Conservation (phyloP, 2,113 vertebrate genomes). For the Aviceda subcristata region DNA sequence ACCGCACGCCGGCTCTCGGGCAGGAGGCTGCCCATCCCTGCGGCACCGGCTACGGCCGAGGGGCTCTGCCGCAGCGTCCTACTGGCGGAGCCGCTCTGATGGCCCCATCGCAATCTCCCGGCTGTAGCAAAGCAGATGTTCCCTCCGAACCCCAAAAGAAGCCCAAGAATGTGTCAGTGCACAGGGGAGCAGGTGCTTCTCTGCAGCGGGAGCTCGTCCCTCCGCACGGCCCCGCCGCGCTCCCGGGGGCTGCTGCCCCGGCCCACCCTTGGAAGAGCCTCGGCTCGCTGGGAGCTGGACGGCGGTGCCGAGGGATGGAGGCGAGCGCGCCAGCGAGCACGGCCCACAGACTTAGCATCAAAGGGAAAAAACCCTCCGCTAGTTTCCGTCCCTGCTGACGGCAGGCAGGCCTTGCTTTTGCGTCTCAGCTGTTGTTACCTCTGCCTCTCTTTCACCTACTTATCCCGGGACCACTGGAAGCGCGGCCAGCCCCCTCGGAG, state of each 20-base stretch:
- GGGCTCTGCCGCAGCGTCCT: neutral
- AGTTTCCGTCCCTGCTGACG: neutral
- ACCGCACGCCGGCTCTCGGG: rapidly evolving
- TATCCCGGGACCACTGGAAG: neutral
- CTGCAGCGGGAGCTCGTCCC: constrained; percentile 52
- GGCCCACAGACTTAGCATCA: neutral
- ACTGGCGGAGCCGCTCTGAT: rapidly evolving
- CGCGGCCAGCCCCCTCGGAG: neutral
- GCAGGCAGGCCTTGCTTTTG: neutral
- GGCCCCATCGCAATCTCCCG: rapidly evolving
- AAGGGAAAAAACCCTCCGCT: neutral
- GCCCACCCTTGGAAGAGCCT: neutral
- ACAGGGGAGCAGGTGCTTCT: constrained; percentile 75
- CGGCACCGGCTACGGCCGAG: rapidly evolving
- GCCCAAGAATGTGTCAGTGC: constrained; percentile 76
- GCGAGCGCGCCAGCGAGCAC: neutral
- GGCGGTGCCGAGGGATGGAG: neutral
- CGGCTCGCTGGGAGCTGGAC: neutral
- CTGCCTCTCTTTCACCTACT: neutral
- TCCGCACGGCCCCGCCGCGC: rapidly evolving
- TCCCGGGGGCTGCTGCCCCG: neutral
- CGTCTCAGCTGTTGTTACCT: neutral
- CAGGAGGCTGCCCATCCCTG: neutral
- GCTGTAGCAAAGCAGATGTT: neutral
- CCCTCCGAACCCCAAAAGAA: neutral